Conservation (phyloP, 2,888 invertebrate species). For the Nesidiocoris tenuis region DNA sequence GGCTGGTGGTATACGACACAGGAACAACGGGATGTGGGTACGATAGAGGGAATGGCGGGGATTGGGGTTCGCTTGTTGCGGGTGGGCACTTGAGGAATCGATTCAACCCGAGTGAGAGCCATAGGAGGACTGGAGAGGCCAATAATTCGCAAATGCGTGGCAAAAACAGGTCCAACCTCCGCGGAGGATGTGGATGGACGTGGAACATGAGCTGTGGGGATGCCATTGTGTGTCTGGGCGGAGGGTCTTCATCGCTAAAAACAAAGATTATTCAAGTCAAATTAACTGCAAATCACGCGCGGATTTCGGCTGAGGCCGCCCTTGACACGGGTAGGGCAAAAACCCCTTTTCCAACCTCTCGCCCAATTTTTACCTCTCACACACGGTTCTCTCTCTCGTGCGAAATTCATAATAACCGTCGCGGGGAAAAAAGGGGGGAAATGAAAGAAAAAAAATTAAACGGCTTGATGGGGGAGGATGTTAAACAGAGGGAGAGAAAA, state of each 20-base stretch:
- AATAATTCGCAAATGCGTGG: slow-evolving; percentile 19
- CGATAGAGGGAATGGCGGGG: not conserved
- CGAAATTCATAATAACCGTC: not conserved
- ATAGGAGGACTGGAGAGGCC: not conserved
- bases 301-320: not conserved
- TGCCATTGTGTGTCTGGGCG: not conserved
- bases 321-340: not conserved
- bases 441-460: not conserved
- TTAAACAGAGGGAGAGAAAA: not conserved
- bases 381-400: not conserved
- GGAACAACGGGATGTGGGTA: not conserved
- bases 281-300: slow-evolving; percentile 16
- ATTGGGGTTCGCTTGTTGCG: not conserved
- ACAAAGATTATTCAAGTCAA: slow-evolving; percentile 29
- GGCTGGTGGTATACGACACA: not conserved
- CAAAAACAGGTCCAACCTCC: slow-evolving; percentile 15
- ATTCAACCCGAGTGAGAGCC: not conserved
- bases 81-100: slow-evolving; percentile 25
- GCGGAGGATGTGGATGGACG: not conserved
- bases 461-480: not conserved
- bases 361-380: not conserved
- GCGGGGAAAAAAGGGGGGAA: not conserved
- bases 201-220: not conserved
- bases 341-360: not conserved
- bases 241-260: slow-evolving; percentile 5